Evolutionary conservation across 2,888 invertebrate species (phyloP).

Genomic region (Ernsta delagoae): DNA sequence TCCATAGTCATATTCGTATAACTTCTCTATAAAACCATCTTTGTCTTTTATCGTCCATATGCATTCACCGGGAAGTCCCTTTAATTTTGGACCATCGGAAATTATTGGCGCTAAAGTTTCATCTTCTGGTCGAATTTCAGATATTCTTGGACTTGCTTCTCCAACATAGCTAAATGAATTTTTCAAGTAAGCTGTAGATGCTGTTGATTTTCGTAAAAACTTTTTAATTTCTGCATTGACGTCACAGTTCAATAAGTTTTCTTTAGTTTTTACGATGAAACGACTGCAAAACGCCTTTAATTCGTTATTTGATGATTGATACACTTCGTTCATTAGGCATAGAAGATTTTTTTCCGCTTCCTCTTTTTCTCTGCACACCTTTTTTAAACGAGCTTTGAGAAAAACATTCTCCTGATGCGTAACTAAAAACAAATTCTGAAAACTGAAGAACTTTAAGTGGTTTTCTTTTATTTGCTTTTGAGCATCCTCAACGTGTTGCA

Average conservation of each 20-base stretch:
- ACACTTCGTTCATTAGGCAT: slow-evolving; percentile 63
- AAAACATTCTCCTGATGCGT: slow-evolving; percentile 71
- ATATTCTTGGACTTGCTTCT: slow-evolving; percentile 33
- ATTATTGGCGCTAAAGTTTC: slow-evolving; percentile 47
- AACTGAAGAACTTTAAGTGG: slow-evolving; percentile 60
- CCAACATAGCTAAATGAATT: slow-evolving; percentile 8
- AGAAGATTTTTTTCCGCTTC: slow-evolving; percentile 62
- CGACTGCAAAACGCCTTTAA: slow-evolving; percentile 66
- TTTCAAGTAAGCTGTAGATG: slow-evolving; percentile 1
- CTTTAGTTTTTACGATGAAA: slow-evolving; percentile 63
- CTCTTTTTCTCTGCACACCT: slow-evolving; percentile 62
- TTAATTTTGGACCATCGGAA: slow-evolving; percentile 59
- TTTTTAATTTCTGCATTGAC: slow-evolving; percentile 62
- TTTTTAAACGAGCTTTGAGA: slow-evolving; percentile 61
- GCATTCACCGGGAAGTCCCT: slow-evolving; percentile 69
- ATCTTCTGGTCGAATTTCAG: slow-evolving; percentile 50
- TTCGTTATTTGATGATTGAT: slow-evolving; percentile 62
- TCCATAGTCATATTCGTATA: slow-evolving; percentile 69
- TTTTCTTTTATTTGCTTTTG: slow-evolving; percentile 66
- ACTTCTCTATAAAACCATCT: slow-evolving; percentile 71
- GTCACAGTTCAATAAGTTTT: slow-evolving; percentile 62
- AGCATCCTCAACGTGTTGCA: slow-evolving; percentile 58
- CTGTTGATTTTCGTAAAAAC: slow-evolving; percentile 52
- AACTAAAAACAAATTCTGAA: slow-evolving; percentile 67
- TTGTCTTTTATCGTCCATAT: slow-evolving; percentile 76